Percentiles rank a stretch among this genome's conserved stretches.
These are phyloP conservation scores for Eclectus roratus DNA, from an alignment of 2,113 vertebrate genomes.

Conservation along the genomic window DNA sequence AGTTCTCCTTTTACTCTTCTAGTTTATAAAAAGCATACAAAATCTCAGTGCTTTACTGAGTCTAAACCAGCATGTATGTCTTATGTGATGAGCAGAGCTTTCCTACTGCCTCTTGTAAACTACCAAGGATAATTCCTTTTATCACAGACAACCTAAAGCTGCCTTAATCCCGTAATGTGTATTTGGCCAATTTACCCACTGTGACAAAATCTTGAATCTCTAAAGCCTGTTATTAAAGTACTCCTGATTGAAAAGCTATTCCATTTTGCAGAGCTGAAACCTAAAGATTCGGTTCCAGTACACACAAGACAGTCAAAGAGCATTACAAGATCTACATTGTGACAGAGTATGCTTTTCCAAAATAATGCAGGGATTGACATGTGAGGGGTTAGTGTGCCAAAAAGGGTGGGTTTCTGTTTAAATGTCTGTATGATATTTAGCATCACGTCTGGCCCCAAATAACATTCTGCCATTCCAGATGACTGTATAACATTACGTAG, in stretches of 20 bases:
- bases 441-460: conserved; percentile 36
- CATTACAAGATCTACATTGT: neutral
- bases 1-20: neutral
- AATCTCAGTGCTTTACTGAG: neutral
- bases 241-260: conserved; percentile 2
- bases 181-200: conserved; percentile 18
- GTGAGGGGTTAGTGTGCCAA: neutral
- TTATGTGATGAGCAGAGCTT: conserved; percentile 41
- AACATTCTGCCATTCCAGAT: conserved; percentile 22
- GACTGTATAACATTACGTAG: conserved; percentile 27
- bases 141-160: conserved; percentile 30
- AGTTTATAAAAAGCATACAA: conserved; percentile 21
- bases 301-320: neutral
- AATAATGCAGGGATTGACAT: neutral
- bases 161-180: conserved; percentile 26
- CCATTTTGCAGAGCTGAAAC: conserved; percentile 5
- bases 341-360: conserved; percentile 18
- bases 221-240: conserved; percentile 14
- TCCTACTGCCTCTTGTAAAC: conserved; percentile 7
- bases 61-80: neutral
- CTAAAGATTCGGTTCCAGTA: neutral
- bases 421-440: conserved; percentile 33
- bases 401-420: conserved; percentile 35
- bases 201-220: conserved; percentile 29
- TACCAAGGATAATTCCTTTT: conserved; percentile 22